Conservation (phyloP, 37 sponge, comb jelly and placozoan genomes). For the Halisarca cf. caerulea region DNA sequence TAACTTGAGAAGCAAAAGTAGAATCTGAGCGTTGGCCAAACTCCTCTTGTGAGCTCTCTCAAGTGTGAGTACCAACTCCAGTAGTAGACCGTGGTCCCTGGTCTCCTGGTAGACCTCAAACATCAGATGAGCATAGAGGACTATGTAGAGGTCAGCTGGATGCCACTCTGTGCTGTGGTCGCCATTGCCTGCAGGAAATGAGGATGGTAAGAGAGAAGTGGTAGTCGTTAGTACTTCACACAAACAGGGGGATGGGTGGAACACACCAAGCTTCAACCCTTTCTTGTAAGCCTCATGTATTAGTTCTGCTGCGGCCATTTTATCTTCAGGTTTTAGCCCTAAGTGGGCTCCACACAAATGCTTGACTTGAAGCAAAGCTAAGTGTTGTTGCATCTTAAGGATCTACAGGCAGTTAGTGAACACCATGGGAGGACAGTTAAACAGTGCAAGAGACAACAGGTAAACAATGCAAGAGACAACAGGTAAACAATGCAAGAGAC, state of each 20-base stretch:
- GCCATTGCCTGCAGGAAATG: slow-evolving; percentile 13
- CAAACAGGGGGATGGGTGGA: background rate
- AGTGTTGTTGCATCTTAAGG: background rate
- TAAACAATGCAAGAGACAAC: too few species aligned
- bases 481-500: too few species aligned
- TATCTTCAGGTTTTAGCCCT: slow-evolving; percentile 3
- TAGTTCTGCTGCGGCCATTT: background rate
- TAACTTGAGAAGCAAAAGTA: slow-evolving; percentile 58
- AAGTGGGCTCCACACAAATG: background rate
- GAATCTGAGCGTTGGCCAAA: slow-evolving; percentile 43
- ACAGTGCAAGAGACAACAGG: too few species aligned
- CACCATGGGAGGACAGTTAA: too few species aligned
- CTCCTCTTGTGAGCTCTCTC: slow-evolving; percentile 38
- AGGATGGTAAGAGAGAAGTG: background rate
- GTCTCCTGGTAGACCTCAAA: slow-evolving; percentile 58
- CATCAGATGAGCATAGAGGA: slow-evolving; percentile 63
- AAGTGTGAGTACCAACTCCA: slow-evolving; percentile 54
- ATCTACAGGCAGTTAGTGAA: too few species aligned
- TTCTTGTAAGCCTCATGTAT: background rate
- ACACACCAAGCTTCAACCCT: background rate
- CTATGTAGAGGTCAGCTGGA: slow-evolving; percentile 54
- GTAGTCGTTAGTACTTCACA: background rate
- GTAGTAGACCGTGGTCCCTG: slow-evolving; percentile 39
- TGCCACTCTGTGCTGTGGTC: slow-evolving; percentile 24
- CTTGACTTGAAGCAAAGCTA: background rate